Percentiles rank a stretch among this genome's conserved stretches.
phyloP scores from a whole-genome alignment of 2,797 vertebrate species.

The Microctenopoma stevenorrisi region DNA sequence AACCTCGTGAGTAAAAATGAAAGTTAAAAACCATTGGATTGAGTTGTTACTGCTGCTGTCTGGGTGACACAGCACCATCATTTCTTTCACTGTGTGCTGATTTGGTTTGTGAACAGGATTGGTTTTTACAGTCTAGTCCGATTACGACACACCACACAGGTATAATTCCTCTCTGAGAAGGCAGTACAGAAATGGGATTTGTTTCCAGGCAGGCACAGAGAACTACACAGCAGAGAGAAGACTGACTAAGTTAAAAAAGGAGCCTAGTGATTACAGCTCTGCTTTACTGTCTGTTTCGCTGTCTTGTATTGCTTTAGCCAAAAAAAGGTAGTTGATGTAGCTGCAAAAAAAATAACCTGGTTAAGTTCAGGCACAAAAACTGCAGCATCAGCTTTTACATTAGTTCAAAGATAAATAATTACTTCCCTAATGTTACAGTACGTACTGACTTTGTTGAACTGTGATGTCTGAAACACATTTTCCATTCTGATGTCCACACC shows the following conservation, averaged over 20 bases:
- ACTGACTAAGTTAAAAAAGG: neutral
- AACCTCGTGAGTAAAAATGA: neutral
- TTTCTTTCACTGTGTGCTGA: slow-evolving; percentile 7
- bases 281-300: too few relatives aligned
- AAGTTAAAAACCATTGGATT: neutral
- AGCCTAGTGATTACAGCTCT: too few relatives aligned
- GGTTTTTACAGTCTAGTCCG: slow-evolving; percentile 31
- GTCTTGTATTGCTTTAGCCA: too few relatives aligned
- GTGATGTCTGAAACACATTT: too few relatives aligned
- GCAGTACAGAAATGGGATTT: slow-evolving; percentile 39
- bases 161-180: slow-evolving; percentile 19
- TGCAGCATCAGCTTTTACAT: too few relatives aligned
- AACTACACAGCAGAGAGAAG: slow-evolving; percentile 4
- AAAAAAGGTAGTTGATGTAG: too few relatives aligned
- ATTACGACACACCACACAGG: slow-evolving; percentile 36
- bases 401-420: too few relatives aligned
- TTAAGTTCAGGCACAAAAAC: too few relatives aligned
- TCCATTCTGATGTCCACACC: too few relatives aligned
- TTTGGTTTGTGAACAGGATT: slow-evolving; percentile 13
- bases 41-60: slow-evolving; percentile 7
- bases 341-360: too few relatives aligned
- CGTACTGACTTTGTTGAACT: too few relatives aligned
- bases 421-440: too few relatives aligned
- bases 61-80: neutral
- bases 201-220: slow-evolving; percentile 29